phyloP scores from a whole-genome alignment of 2,888 invertebrate genomes.

The Zhengitettix transpicula region DNA sequence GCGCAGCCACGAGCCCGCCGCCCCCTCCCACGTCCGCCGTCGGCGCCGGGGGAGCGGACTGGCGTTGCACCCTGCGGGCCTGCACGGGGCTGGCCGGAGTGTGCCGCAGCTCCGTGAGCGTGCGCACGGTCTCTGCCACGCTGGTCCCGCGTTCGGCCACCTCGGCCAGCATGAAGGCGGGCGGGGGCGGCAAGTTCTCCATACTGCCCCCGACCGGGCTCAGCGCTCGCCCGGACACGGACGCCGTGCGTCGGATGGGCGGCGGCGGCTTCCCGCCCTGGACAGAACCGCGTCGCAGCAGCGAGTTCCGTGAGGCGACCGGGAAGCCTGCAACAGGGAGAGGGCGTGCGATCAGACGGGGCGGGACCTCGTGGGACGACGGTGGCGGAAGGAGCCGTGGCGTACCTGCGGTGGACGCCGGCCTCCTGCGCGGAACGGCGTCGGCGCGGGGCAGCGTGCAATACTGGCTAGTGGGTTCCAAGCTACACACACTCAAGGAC shows the following conservation, averaged over 20 bases:
- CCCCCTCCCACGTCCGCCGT: too few species aligned
- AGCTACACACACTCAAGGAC: conserved; percentile 20
- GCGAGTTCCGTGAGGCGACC: conserved; percentile 15
- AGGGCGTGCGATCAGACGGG: too few species aligned
- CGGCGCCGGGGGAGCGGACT: conserved; percentile 13
- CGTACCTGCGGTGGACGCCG: conserved; percentile 44
- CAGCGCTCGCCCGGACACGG: conserved; percentile 29
- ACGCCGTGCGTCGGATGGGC: conserved; percentile 65
- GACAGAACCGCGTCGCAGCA: conserved; percentile 37
- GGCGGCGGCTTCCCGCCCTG: conserved; percentile 50
- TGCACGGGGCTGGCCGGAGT: conserved; percentile 70
- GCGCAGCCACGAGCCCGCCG: conserved; percentile 42
- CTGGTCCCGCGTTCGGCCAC: conserved; percentile 26
- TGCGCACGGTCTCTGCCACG: conserved; percentile 76
- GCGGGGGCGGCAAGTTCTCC: conserved; percentile 54
- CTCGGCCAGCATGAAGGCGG: conserved; percentile 48
- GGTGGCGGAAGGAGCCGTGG: neutral
- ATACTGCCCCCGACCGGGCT: conserved; percentile 22
- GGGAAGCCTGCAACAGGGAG: conserved; percentile 10
- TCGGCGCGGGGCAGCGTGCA: conserved; percentile 34
- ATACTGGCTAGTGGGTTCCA: conserved; percentile 38
- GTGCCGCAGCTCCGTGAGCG: conserved; percentile 67
- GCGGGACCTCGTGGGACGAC: too few species aligned
- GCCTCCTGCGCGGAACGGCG: conserved; percentile 35
- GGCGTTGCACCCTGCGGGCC: conserved; percentile 15